Percentiles rank a stretch among this genome's conserved stretches.
These are phyloP conservation scores for Gnathonemus longibarbis DNA, from an alignment of 2,113 vertebrate genomes.

Conservation along the genomic window DNA sequence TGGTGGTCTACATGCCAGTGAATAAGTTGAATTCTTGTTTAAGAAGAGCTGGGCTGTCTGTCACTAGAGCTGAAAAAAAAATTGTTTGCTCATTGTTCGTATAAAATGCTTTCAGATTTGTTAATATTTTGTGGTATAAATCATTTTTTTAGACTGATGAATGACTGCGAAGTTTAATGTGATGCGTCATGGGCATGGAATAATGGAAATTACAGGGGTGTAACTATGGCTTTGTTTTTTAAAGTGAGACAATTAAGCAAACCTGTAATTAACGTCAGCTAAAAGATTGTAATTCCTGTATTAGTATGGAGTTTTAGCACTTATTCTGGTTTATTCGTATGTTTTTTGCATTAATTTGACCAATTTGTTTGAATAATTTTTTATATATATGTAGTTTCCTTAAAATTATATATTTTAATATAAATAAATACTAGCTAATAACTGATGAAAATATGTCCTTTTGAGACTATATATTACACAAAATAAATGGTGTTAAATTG, in stretches of 20 bases:
- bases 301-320: not conserved
- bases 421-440: not conserved
- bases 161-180: not conserved
- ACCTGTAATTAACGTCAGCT: not conserved
- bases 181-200: not conserved
- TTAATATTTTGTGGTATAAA: not conserved
- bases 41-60: not conserved
- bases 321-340: not conserved
- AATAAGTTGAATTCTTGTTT: not conserved
- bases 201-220: not conserved
- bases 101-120: not conserved
- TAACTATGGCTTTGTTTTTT: not conserved
- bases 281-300: not conserved
- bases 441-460: not conserved
- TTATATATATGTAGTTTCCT: not conserved
- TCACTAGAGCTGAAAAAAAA: not conserved
- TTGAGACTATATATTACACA: not conserved
- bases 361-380: not conserved
- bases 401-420: not conserved
- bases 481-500: not conserved
- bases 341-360: not conserved
- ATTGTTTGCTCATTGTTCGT: not conserved
- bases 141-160: not conserved
- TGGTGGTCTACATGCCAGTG: not conserved
- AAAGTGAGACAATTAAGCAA: not conserved